Evolutionary conservation across 2,888 invertebrate genomes (phyloP).

Genomic region (Chymomyza procnemis): DNA sequence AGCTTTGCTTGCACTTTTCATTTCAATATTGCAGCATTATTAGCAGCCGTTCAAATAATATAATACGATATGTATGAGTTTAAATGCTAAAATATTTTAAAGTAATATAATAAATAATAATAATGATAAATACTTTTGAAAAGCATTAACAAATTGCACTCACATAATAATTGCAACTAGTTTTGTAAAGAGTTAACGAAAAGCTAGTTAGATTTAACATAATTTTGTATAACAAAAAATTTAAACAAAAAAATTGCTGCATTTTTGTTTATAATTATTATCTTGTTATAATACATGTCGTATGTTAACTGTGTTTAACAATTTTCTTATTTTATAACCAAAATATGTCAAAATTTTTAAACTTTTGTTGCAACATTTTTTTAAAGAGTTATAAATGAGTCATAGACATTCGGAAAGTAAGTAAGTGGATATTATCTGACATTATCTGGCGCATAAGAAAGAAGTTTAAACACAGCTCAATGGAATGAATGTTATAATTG

Average conservation of each 20-base stretch:
- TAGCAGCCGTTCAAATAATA: constrained; percentile 38
- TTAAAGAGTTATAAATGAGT: no score
- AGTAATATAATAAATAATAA: constrained; percentile 20
- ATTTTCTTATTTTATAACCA: background rate
- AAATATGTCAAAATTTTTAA: background rate
- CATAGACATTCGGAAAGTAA: background rate
- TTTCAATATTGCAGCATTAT: constrained; percentile 19
- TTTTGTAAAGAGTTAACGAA: constrained; percentile 35
- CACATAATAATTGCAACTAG: constrained; percentile 61
- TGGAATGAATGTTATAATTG: constrained; percentile 51
- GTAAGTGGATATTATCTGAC: background rate
- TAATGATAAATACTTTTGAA: constrained; percentile 60
- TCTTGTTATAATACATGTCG: constrained; percentile 21
- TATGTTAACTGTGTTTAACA: background rate
- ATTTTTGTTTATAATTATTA: background rate
- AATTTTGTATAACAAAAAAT: background rate
- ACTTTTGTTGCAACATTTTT: constrained; percentile 35
- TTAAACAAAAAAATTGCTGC: constrained; percentile 37
- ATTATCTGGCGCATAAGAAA: no score
- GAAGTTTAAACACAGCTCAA: constrained; percentile 22
- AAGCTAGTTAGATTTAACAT: constrained; percentile 25
- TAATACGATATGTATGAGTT: constrained; percentile 64
- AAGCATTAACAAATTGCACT: constrained; percentile 71
- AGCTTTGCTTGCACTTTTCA: constrained; percentile 6
- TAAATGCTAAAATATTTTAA: constrained; percentile 49